Percentiles rank a stretch among this genome's conserved stretches.
Conservation (phyloP, 2,113 vertebrate species). For the Cynoglossus semilaevis region DNA sequence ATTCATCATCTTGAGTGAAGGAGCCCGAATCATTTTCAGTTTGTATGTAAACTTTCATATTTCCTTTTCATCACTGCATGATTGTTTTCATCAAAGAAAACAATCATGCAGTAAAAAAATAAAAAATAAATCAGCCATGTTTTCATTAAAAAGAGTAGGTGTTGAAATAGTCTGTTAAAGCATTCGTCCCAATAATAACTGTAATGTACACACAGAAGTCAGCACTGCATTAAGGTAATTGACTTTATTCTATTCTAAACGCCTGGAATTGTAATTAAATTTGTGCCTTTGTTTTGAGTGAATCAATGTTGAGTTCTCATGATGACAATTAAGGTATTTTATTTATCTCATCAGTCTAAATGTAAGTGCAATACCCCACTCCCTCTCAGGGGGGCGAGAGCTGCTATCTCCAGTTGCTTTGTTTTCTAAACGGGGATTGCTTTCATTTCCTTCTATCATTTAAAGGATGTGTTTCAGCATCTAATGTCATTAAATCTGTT, state of each 20-base stretch:
- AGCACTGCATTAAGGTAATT: constrained; percentile 1
- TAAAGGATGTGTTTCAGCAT: not conserved
- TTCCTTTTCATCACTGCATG: not conserved
- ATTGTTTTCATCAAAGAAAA: not conserved
- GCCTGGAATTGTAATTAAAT: no score
- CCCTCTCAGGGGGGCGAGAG: no score
- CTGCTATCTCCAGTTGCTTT: no score
- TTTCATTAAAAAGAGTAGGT: constrained; percentile 26
- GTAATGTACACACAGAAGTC: constrained; percentile 26
- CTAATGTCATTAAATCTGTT: not conserved
- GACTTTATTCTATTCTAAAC: no score
- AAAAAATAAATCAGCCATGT: not conserved
- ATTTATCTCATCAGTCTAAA: no score
- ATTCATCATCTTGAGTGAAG: not conserved
- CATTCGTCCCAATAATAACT: not conserved
- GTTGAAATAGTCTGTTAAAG: constrained; percentile 1
- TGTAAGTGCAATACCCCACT: no score
- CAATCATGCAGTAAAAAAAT: not conserved
- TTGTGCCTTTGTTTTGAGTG: no score
- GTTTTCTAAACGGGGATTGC: no score
- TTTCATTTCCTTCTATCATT: no score
- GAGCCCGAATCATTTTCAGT: not conserved
- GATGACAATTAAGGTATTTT: no score
- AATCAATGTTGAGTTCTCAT: no score
- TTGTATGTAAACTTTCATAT: not conserved